phyloP scores from a whole-genome alignment of 2,888 invertebrate genomes.

The Aspidiotus destructor region DNA sequence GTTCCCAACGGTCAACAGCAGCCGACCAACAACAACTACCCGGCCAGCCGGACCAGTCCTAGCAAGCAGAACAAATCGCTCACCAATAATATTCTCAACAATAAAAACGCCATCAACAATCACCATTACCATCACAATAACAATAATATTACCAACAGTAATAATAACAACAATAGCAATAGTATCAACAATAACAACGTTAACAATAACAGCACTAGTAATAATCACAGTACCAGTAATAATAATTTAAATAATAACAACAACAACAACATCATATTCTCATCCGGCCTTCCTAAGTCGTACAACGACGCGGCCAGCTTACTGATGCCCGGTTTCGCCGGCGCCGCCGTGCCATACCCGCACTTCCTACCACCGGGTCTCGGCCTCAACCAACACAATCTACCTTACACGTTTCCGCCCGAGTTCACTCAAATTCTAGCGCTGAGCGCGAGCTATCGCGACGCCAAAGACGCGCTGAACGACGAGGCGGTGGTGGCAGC shows the following conservation, averaged over 20 bases:
- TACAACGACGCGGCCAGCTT: constrained; percentile 44
- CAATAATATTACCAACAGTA: constrained; percentile 41
- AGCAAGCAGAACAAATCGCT: constrained; percentile 49
- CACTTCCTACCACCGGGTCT: constrained; percentile 52
- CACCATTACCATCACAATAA: constrained; percentile 42
- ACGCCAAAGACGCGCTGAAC: constrained; percentile 8
- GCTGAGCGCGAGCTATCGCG: constrained; percentile 11
- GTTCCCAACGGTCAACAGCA: constrained; percentile 31
- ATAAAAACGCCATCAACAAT: constrained; percentile 43
- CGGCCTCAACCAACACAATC: constrained; percentile 38
- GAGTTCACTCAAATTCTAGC: constrained; percentile 56
- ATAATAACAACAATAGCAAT: constrained; percentile 43
- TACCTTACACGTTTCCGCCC: constrained; percentile 49
- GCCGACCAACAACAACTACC: constrained; percentile 38
- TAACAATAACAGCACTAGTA: constrained; percentile 44
- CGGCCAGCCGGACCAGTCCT: constrained; percentile 52
- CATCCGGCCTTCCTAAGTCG: constrained; percentile 50
- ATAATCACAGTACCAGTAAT: constrained; percentile 46
- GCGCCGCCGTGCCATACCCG: constrained; percentile 51
- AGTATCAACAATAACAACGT: constrained; percentile 44
- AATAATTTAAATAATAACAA: constrained; percentile 41
- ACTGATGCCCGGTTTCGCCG: constrained; percentile 53
- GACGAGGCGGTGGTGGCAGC: constrained; percentile 6
- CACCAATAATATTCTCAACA: constrained; percentile 42
- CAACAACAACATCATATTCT: constrained; percentile 7